Conservation (phyloP, 1,140 invertebrate species). For the Lepidurus couesii region DNA sequence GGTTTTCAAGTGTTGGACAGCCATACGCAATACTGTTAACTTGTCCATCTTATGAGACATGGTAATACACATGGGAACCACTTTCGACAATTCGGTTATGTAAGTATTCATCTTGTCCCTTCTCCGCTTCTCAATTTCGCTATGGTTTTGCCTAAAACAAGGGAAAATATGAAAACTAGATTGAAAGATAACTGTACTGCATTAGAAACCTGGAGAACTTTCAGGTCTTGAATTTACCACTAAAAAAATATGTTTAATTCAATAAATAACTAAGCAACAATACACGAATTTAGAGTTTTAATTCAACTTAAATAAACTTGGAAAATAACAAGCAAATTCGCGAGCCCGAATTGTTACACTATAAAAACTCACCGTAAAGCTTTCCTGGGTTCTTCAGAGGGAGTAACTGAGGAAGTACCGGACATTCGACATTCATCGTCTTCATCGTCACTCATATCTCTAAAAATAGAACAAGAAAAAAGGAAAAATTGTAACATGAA, state of each 20-base stretch:
- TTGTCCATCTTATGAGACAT: constrained; percentile 91
- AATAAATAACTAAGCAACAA: no score
- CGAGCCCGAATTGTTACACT: no score
- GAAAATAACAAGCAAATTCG: no score
- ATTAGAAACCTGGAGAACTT: background rate
- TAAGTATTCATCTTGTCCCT: constrained; percentile 96
- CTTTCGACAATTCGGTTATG: constrained; percentile 79
- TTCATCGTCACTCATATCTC: background rate
- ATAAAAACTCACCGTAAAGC: background rate
- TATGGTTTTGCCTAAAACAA: constrained; percentile 75
- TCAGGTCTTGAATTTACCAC: no score
- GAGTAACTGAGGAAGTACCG: background rate
- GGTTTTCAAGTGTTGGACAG: constrained; percentile 78
- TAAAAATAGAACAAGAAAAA: background rate
- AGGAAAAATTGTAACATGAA: background rate
- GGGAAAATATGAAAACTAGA: background rate
- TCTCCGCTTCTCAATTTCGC: constrained; percentile 88
- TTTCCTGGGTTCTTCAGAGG: background rate
- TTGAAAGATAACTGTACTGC: background rate
- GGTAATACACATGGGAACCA: constrained; percentile 89
- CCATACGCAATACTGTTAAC: constrained; percentile 85
- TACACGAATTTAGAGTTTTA: no score
- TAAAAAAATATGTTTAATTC: no score
- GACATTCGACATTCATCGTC: constrained; percentile 13
- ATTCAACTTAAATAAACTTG: no score